Evolutionary conservation across 2,888 invertebrate genomes (phyloP), one percentile per base, ranked within the genome.

Genomic region (Stenchaetothrips biformis): DNA sequence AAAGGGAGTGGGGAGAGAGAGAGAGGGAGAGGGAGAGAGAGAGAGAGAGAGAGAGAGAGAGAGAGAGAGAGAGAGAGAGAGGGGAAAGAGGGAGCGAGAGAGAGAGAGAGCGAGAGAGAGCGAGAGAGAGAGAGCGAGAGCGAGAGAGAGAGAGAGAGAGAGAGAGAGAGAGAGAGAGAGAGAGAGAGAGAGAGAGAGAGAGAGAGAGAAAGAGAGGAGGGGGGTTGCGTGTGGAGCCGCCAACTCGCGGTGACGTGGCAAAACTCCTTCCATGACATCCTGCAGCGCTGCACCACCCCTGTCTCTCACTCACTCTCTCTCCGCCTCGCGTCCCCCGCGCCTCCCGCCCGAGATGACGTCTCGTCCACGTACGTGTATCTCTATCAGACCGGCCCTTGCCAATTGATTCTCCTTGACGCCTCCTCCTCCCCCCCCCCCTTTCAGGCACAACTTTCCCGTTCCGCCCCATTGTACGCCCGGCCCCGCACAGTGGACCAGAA

Each of bases 191-290:
- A 18, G 59, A 53, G 16, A 18, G 59, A 18, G 59, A 18, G 16
- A 18, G 59, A 18, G 59, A 59, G 59, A 18, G 59, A 53, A 6
- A 18, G 59, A 18, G 59, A 18, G 53, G 13, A 4, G 4, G 37
- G 37, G 37, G 37, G 37, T 37, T 37, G 37, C 37, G 37, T 21
- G n/a, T 9, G 67, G n/a, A 21, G 67, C 21, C 6, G 67, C 67
- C n/a, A 21, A 21, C 21, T 21, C 21, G 67, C 67, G 67, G 67
- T 74, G 67, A 74, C 67, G 67, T 74, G 67, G 21, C 67, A 21
- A 74, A 74, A 74, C 67, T 74, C 67, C 67, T 25, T 74, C 67
- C 67, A 21, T 74, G 67, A 74, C 67, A 74, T 37, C 37, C 37
- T 4, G 67, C 7, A 25, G 7, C 67, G 25, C 21, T 74, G 67